Evolutionary conservation across 2,113 vertebrate genomes (phyloP).

Genomic region (Ptyas mucosa): DNA sequence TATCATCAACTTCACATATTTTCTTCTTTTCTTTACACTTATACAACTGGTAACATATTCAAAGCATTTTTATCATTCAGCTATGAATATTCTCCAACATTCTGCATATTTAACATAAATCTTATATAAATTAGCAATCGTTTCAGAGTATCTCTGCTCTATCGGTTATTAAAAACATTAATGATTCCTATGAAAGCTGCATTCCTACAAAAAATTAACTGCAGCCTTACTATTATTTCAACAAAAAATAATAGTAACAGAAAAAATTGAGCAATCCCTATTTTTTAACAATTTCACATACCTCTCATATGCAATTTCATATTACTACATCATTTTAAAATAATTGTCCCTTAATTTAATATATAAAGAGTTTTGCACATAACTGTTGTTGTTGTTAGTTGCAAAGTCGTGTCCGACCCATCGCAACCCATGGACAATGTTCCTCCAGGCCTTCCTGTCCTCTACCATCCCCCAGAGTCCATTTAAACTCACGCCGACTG

Average conservation of each 20-base stretch:
- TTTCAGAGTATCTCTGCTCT: background rate
- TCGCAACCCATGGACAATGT: no score
- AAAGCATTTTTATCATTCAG: background rate
- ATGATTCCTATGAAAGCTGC: background rate
- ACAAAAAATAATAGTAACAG: background rate
- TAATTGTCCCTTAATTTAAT: background rate
- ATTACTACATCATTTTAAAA: background rate
- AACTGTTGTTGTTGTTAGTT: background rate
- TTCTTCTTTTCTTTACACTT: background rate
- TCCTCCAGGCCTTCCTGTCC: no score
- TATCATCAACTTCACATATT: background rate
- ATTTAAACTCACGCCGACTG: no score
- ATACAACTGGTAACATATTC: background rate
- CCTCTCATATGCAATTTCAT: background rate
- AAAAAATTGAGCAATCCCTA: background rate
- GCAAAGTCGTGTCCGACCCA: no score
- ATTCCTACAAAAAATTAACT: background rate
- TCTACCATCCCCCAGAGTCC: no score
- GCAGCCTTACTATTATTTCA: background rate
- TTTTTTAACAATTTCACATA: background rate
- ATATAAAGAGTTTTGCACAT: background rate
- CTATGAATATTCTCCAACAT: background rate
- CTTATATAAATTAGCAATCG: background rate
- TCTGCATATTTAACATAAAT: conserved; percentile 8
- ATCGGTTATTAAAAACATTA: background rate